Base-by-base conservation (phyloP, 2,113 vertebrate genomes). In the Zapus hudsonius region DNA sequence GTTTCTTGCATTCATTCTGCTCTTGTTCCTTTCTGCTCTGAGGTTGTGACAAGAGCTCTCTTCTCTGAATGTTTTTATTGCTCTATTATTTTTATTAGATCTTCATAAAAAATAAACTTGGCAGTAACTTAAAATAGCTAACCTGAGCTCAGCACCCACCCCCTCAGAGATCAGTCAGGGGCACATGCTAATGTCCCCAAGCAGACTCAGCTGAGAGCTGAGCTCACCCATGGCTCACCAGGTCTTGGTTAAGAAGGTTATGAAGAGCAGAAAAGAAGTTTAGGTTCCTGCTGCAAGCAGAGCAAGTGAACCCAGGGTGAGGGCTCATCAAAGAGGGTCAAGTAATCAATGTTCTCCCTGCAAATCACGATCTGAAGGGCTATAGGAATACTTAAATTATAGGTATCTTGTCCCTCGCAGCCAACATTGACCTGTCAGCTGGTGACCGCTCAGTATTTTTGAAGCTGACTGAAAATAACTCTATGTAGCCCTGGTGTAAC, bases 171-270 rank as follows among this genome's bases (percentile, higher is more conserved):
- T 81, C 84, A 83, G 11, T 9, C n/a, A 70, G 57, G 25, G 25
- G 20, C 17, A 19, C 3, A 29, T 64, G 59, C 29, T 57, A 64
- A 29, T 85, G 74, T 40, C 36, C 59, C 38, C 23, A 66, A 22
- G 64, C 52, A 72, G 40, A 59, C 29, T 47, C 38, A n/a, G 33
- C 67, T 66, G 2, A 64, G 78, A 38, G 10, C 80, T 7, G 10
- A 76, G 38, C 33, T 79, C 59, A 55, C 27, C 27, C 38, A 10
- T 61, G 66, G 29, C 31, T 74, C 29, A 23, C 19, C 42, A 67
- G 40, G 59, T 44, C 84, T 78, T 74, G 55, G 36, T 64, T 85
- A 83, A 92, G 78, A 93, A 75, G 82, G 55, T 74, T 92, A 57
- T 64, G 22, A 47, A 83, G 36, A 59, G 5, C 7, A 33, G 7